Evolutionary conservation across 2,888 invertebrate genomes (phyloP), one percentile per base, ranked within the genome.

Genomic region (Caenorhabditis panamensis): DNA sequence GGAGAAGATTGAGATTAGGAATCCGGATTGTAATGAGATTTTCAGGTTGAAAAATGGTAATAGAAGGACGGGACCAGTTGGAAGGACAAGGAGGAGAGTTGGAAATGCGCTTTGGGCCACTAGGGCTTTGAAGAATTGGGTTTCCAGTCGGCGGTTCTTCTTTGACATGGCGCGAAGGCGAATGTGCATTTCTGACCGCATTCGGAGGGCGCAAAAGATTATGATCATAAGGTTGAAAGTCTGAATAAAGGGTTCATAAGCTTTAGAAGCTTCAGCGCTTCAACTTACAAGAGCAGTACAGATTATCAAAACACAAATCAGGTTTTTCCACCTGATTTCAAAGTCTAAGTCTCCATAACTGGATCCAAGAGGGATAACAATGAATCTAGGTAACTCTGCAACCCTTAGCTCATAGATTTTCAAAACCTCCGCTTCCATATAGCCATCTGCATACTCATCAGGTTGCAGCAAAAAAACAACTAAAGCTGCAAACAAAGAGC

Each of bases 71-170:
- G 41, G 41, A 13, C 41, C 41, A 16, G 41, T 41, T 9, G 41
- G 41, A 13, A 41, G 41, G 41, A 13, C 41, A 16, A 41, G 41
- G 41, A 41, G 41, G 13, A 41, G 13, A 3, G 13, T 9, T 41
- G 41, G 41, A 16, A 41, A 41, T 6, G 41, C 41, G 41, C 41
- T 16, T 41, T n/a, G n/a, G n/a, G n/a, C n/a, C n/a, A n/a, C n/a
- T n/a, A n/a, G n/a, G n/a, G n/a, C n/a, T n/a, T n/a, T 41, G 41
- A 41, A 41, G 41, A 41, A 41, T 16, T 41, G 41, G 41, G 41
- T 41, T 16, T 41, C 41, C 41, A 41, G 41, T 2, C 41, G 41
- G 9, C 41, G 41, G 13, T 41, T 41, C 16, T 16, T 41, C 13
- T 41, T 41, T 2, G 41, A 41, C 41, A 41, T 41, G 5, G 41